Evolutionary conservation across 2,113 vertebrate species (phyloP).

Genomic region (Crypturellus undulatus): DNA sequence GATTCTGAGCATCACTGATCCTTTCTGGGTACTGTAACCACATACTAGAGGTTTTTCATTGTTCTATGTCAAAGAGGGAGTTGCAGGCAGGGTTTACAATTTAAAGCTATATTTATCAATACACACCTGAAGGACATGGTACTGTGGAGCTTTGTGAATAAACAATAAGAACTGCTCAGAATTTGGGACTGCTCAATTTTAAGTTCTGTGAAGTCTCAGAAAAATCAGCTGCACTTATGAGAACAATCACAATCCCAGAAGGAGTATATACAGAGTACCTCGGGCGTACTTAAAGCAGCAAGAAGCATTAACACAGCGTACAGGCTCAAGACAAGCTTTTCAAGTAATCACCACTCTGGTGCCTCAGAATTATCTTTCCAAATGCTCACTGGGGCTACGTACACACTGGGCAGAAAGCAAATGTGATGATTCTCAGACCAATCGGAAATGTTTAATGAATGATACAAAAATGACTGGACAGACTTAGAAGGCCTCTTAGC

Average conservation of each 20-base stretch:
- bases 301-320: background rate
- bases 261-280: conserved; percentile 22
- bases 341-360: conserved; percentile 35
- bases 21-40: background rate
- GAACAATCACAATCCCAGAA: background rate
- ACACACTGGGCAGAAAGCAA: conserved; percentile 58
- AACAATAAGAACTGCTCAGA: conserved; percentile 36
- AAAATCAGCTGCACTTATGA: background rate
- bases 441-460: conserved; percentile 18
- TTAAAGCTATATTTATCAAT: conserved; percentile 64
- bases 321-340: background rate
- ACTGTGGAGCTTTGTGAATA: conserved; percentile 14
- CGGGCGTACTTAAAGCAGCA: conserved; percentile 29
- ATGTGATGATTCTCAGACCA: conserved; percentile 26
- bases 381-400: conserved; percentile 37
- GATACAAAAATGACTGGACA: conserved; percentile 28
- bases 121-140: conserved; percentile 25
- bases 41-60: background rate
- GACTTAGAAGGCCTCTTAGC: conserved; percentile 21
- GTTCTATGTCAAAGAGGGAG: background rate
- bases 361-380: conserved; percentile 39
- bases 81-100: conserved; percentile 35
- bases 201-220: conserved; percentile 29
- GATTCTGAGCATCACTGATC: background rate
- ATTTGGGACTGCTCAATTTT: conserved; percentile 24